These are phyloP conservation scores for Drosophila lowei DNA, from an alignment of 1,140 invertebrate species.

Conservation along the genomic window DNA sequence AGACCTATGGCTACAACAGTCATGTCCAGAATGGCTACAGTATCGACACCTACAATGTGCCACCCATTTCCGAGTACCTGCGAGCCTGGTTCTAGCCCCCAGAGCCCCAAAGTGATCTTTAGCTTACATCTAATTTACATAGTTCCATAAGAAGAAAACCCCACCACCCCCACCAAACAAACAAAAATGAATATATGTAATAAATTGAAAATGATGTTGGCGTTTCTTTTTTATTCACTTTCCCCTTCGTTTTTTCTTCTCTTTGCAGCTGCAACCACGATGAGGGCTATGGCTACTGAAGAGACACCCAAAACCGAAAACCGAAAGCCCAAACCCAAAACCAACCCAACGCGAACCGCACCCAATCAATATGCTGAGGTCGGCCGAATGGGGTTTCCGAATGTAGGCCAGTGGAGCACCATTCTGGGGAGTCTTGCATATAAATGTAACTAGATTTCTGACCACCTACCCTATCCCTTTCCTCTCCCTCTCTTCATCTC, in stretches of 20 bases:
- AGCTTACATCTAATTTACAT: constrained; percentile 14
- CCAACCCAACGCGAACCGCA: constrained; percentile 6
- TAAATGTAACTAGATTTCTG: background rate
- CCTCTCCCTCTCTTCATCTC: constrained; percentile 13
- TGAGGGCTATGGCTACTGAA: constrained; percentile 42
- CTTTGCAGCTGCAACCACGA: constrained; percentile 63
- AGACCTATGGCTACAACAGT: constrained; percentile 70
- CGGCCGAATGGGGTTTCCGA: constrained; percentile 22
- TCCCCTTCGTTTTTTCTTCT: constrained; percentile 57
- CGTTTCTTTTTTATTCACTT: constrained; percentile 43
- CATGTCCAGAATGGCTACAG: constrained; percentile 64
- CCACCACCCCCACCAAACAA: background rate
- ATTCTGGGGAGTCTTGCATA: constrained; percentile 4
- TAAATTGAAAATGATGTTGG: constrained; percentile 51
- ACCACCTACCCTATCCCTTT: constrained; percentile 6
- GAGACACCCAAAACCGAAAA: constrained; percentile 26
- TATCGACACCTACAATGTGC: constrained; percentile 62
- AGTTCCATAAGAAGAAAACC: constrained; percentile 16
- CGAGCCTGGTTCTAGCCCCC: constrained; percentile 63
- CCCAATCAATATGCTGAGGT: constrained; percentile 57
- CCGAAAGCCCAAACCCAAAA: background rate
- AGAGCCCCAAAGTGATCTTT: constrained; percentile 1
- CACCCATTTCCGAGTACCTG: constrained; percentile 65
- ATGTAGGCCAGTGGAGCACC: constrained; percentile 60
- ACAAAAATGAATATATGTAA: constrained; percentile 51